Conservation (phyloP, 2,113 vertebrate species). For the Platycercus adscitus region DNA sequence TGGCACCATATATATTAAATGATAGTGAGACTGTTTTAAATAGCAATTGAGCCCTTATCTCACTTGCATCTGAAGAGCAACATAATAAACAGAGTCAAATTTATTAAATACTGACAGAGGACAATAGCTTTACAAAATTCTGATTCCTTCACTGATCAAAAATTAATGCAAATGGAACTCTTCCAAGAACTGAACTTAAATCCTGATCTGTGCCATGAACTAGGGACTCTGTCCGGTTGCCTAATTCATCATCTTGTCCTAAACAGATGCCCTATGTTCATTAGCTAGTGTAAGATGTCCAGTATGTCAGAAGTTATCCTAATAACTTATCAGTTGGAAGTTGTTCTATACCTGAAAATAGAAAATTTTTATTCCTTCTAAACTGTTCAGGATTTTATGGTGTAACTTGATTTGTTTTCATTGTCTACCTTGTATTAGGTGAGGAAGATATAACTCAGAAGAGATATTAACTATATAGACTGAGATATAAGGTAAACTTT, state of each 20-base stretch:
- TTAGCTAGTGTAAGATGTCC: not conserved
- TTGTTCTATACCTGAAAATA: not conserved
- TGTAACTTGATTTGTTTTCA: not conserved
- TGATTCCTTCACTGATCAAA: not conserved
- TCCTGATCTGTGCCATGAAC: not conserved
- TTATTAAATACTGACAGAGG: not conserved
- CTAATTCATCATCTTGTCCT: not conserved
- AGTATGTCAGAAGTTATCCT: not conserved
- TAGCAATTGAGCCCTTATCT: rapidly evolving
- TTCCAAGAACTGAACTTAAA: not conserved
- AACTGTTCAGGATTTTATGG: not conserved
- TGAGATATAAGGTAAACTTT: not conserved
- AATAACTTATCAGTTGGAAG: not conserved
- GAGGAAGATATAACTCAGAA: not conserved
- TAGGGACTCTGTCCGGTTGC: not conserved
- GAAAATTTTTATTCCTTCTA: not conserved
- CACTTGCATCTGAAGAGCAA: not conserved
- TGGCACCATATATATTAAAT: not conserved
- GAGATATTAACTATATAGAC: not conserved
- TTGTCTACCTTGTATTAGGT: not conserved
- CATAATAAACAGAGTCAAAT: not conserved
- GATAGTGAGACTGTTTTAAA: not conserved
- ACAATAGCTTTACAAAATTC: not conserved
- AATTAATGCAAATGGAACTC: not conserved
- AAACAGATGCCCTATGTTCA: not conserved